Conservation (phyloP, 23 tunicate genomes). For the Trididemnum miniatum region DNA sequence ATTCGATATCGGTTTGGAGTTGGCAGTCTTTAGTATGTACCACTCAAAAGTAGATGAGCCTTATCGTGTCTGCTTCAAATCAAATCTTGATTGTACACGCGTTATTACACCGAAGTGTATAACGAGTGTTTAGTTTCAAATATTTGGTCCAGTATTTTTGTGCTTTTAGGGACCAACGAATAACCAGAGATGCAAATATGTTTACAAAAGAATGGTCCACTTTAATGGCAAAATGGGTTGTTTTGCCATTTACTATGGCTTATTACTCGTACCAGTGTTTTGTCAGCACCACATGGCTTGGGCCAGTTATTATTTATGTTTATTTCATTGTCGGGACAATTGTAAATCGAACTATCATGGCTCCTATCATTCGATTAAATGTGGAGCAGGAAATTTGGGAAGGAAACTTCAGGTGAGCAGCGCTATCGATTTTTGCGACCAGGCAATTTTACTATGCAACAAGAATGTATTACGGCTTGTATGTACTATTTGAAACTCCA, state of each 20-base stretch:
- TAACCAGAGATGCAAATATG: constrained; percentile 73
- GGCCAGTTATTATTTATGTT: constrained; percentile 82
- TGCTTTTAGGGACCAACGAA: constrained; percentile 90
- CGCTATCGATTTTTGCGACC: no score
- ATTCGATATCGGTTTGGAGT: no score
- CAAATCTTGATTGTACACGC: no score
- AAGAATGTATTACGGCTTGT: no score
- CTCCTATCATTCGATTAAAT: constrained; percentile 68
- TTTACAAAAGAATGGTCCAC: constrained; percentile 83
- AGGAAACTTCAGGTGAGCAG: constrained; percentile 80
- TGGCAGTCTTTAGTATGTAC: no score
- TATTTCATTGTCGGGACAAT: constrained; percentile 89
- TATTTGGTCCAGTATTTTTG: no score
- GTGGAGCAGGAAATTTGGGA: constrained; percentile 74
- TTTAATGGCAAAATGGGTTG: constrained; percentile 49
- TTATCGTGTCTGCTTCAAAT: no score
- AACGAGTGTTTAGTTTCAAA: no score
- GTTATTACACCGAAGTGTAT: no score
- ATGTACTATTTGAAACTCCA: no score
- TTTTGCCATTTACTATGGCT: constrained; percentile 76
- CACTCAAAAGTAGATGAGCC: no score
- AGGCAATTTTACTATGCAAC: no score
- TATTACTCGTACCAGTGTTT: constrained; percentile 96
- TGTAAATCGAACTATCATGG: constrained; percentile 76
- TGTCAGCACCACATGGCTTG: constrained; percentile 83